phyloP scores from a whole-genome alignment of 2,888 invertebrate species.

The Petrolisthes cinctipes region DNA sequence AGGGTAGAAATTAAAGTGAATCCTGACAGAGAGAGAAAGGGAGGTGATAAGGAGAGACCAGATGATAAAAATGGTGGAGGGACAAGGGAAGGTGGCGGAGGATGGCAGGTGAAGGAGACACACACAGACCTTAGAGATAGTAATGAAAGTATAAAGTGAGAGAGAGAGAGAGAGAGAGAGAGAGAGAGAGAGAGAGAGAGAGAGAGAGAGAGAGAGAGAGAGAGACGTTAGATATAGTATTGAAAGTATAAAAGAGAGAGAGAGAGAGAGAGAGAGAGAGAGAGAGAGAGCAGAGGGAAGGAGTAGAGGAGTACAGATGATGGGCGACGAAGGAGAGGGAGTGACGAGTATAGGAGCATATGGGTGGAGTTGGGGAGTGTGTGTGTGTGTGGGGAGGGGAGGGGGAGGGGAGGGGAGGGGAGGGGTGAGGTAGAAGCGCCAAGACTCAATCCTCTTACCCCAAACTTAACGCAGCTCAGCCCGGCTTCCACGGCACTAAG shows the following conservation, averaged over 20 bases:
- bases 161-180: not conserved
- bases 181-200: slow-evolving; percentile 24
- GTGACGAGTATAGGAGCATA: no score
- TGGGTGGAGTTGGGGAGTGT: no score
- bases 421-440: no score
- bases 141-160: not conserved
- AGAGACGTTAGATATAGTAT: not conserved
- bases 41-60: not conserved
- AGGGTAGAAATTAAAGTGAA: not conserved
- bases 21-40: not conserved
- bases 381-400: no score
- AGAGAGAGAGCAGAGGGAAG: not conserved
- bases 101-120: not conserved
- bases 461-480: no score
- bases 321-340: not conserved
- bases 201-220: slow-evolving; percentile 27
- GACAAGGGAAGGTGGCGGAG: not conserved
- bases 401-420: no score
- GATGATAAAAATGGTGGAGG: not conserved
- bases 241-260: not conserved
- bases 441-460: no score
- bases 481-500: no score
- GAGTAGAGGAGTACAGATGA: not conserved
- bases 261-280: slow-evolving; percentile 6
- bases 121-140: not conserved